phyloP scores from a whole-genome alignment of 1,140 invertebrate genomes.

The Temnothorax longispinosus region DNA sequence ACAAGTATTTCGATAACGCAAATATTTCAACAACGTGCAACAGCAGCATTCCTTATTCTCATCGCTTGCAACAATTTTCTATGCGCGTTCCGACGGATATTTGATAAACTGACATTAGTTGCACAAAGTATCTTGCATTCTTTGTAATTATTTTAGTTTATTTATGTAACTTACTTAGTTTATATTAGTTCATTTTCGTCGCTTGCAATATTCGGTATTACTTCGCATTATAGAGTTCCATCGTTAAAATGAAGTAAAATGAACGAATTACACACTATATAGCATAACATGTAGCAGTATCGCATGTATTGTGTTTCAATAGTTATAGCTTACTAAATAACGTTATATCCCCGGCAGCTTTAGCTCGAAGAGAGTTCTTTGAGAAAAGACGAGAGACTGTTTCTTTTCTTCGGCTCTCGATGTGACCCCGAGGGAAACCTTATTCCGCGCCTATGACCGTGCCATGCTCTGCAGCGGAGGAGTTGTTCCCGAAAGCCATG shows the following conservation, averaged over 20 bases:
- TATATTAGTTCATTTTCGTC: neutral
- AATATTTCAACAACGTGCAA: conserved; percentile 30
- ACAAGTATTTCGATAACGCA: conserved; percentile 22
- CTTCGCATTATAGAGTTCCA: neutral
- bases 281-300: neutral
- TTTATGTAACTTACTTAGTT: no score
- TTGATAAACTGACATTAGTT: neutral
- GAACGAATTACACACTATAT: neutral
- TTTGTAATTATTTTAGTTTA: neutral
- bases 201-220: neutral
- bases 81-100: neutral
- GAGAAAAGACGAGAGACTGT: conserved; percentile 13
- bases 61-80: neutral
- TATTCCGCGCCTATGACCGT: conserved; percentile 43
- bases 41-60: conserved; percentile 13
- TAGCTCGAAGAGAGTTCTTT: conserved; percentile 3
- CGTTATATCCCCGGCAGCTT: neutral
- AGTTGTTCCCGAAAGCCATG: conserved; percentile 65
- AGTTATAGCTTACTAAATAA: conserved; percentile 16
- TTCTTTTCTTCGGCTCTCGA: conserved; percentile 35
- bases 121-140: neutral
- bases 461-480: neutral
- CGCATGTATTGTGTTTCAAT: neutral
- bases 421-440: conserved; percentile 40
- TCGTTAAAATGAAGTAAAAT: neutral